Evolutionary conservation across 2,888 invertebrate species (phyloP).

Genomic region (Cosmia pyralina): DNA sequence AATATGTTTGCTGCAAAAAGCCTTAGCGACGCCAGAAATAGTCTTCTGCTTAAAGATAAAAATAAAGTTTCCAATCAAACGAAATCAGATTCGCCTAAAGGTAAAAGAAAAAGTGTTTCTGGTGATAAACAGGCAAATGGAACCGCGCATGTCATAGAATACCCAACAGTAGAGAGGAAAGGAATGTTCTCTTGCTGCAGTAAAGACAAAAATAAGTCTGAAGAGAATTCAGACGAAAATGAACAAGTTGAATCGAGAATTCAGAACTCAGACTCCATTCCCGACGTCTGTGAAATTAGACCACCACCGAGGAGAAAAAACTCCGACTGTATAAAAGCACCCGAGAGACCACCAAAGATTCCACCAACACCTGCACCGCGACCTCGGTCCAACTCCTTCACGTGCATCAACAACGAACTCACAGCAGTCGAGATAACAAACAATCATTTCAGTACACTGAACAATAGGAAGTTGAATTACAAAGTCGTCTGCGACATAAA

Average conservation of each 20-base stretch:
- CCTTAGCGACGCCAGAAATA: constrained; percentile 88
- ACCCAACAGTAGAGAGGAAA: constrained; percentile 93
- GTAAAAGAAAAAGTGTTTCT: constrained; percentile 84
- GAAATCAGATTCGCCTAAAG: constrained; percentile 86
- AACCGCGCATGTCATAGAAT: constrained; percentile 91
- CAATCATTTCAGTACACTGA: constrained; percentile 86
- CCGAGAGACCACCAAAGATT: constrained; percentile 92
- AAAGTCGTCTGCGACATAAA: constrained; percentile 87
- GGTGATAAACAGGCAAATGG: constrained; percentile 85
- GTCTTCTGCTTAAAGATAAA: constrained; percentile 87
- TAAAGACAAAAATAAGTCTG: constrained; percentile 89
- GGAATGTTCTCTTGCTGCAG: constrained; percentile 93
- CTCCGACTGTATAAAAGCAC: constrained; percentile 90
- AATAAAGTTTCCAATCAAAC: constrained; percentile 76
- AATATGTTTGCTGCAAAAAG: constrained; percentile 88
- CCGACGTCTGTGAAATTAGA: constrained; percentile 89
- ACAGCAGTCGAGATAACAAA: constrained; percentile 84
- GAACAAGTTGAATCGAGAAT: constrained; percentile 80
- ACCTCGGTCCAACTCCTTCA: constrained; percentile 90
- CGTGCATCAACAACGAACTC: constrained; percentile 84
- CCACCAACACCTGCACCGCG: constrained; percentile 87
- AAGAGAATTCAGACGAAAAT: constrained; percentile 86
- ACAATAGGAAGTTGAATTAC: constrained; percentile 85
- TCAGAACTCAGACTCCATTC: constrained; percentile 85
- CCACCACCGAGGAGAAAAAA: constrained; percentile 92